phyloP scores from a whole-genome alignment of 2,113 vertebrate species.

The Megaceryle torquata region DNA sequence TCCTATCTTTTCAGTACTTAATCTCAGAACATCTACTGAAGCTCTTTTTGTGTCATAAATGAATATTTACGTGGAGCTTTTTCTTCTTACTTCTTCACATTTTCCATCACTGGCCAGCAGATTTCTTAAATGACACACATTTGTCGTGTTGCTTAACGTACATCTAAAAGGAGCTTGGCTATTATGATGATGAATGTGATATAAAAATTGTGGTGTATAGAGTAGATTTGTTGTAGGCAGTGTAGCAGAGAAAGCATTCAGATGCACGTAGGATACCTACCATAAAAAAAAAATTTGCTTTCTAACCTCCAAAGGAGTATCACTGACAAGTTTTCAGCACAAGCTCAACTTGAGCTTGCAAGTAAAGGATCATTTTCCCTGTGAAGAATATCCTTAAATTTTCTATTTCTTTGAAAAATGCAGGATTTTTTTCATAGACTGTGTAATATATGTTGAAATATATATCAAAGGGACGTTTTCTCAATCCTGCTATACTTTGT shows the following conservation, averaged over 20 bases:
- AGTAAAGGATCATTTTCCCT: background rate
- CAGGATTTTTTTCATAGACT: accelerated
- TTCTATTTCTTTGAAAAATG: background rate
- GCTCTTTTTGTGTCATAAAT: background rate
- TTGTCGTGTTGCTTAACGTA: background rate
- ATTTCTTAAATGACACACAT: background rate
- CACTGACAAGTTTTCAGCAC: background rate
- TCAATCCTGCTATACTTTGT: background rate
- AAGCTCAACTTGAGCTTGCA: background rate
- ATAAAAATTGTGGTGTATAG: background rate
- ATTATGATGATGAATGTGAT: background rate
- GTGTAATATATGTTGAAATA: background rate
- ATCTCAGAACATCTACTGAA: background rate
- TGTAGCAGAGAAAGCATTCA: background rate
- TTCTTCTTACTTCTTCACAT: background rate
- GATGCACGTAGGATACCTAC: background rate
- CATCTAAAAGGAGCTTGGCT: background rate
- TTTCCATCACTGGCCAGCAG: background rate
- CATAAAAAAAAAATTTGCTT: background rate
- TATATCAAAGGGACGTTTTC: background rate
- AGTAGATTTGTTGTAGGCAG: background rate
- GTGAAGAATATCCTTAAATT: background rate
- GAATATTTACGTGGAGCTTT: background rate
- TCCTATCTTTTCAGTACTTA: background rate
- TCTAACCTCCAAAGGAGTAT: background rate